Evolutionary conservation across 2,113 vertebrate species (phyloP).

Genomic region (Piprites chloris): DNA sequence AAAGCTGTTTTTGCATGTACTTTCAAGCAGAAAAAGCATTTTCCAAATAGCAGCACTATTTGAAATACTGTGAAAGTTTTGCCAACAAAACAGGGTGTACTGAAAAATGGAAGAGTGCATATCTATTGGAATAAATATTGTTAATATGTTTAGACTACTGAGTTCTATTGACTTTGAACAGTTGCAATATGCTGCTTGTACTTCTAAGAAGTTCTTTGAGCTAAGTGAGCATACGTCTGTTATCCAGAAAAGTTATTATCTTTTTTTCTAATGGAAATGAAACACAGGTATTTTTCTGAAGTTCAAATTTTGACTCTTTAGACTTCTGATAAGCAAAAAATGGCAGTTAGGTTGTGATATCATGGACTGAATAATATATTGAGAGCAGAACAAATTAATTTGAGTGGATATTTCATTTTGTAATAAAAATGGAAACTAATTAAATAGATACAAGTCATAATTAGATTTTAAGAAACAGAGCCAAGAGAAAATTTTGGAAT

Average conservation of each 20-base stretch:
- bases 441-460: background rate
- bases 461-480: background rate
- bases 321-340: background rate
- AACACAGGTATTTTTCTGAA: background rate
- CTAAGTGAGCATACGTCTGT: background rate
- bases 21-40: background rate
- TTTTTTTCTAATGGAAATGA: background rate
- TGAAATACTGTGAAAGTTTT: slow-evolving; percentile 14
- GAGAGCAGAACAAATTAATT: background rate
- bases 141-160: background rate
- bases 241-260: background rate
- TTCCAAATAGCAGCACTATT: background rate
- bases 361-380: background rate
- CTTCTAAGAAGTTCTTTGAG: background rate
- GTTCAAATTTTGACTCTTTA: background rate
- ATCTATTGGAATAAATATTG: background rate
- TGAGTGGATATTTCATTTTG: background rate
- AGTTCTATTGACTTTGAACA: background rate
- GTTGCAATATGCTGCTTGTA: background rate
- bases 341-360: background rate
- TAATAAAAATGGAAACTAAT: background rate
- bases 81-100: background rate
- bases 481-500: background rate
- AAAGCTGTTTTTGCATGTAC: background rate
- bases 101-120: background rate